These are phyloP conservation scores for Eledona agricola DNA, from an alignment of 2,888 invertebrate species.

Conservation along the genomic window DNA sequence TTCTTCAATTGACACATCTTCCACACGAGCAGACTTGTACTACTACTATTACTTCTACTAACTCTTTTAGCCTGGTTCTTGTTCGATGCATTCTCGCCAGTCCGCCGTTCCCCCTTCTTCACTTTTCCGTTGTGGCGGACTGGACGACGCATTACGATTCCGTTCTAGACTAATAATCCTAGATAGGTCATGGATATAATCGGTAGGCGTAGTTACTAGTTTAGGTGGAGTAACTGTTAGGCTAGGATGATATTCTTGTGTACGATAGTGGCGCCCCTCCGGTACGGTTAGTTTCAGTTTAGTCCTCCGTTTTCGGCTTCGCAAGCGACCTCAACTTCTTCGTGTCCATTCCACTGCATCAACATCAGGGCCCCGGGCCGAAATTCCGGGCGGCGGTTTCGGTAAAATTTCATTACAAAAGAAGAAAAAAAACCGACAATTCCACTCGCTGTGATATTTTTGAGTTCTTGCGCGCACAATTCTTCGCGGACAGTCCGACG, in stretches of 20 bases:
- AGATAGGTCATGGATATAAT: constrained; percentile 54
- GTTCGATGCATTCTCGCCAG: constrained; percentile 21
- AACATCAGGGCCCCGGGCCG: constrained; percentile 20
- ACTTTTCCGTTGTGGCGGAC: constrained; percentile 30
- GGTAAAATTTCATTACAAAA: constrained; percentile 4
- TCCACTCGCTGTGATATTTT: constrained; percentile 18
- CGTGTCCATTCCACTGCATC: constrained; percentile 34
- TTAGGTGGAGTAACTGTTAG: constrained; percentile 56
- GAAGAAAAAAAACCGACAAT: background rate
- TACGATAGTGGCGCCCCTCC: constrained; percentile 55
- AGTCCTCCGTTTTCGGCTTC: constrained; percentile 44
- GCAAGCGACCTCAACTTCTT: constrained; percentile 36
- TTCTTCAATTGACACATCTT: constrained; percentile 18
- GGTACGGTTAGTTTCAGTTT: constrained; percentile 46
- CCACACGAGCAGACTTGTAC: constrained; percentile 24
- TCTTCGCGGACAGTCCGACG: constrained; percentile 1
- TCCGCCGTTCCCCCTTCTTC: constrained; percentile 12
- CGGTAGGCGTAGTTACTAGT: constrained; percentile 57
- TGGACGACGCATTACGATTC: constrained; percentile 41
- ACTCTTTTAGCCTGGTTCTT: constrained; percentile 20
- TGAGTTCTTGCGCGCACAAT: constrained; percentile 16
- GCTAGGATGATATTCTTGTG: constrained; percentile 54
- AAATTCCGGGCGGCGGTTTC: constrained; percentile 14
- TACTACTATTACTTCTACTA: constrained; percentile 13
- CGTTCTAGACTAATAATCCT: constrained; percentile 49